Evolutionary conservation across 1,140 invertebrate genomes (phyloP).

Genomic region (Drosophila guanche): DNA sequence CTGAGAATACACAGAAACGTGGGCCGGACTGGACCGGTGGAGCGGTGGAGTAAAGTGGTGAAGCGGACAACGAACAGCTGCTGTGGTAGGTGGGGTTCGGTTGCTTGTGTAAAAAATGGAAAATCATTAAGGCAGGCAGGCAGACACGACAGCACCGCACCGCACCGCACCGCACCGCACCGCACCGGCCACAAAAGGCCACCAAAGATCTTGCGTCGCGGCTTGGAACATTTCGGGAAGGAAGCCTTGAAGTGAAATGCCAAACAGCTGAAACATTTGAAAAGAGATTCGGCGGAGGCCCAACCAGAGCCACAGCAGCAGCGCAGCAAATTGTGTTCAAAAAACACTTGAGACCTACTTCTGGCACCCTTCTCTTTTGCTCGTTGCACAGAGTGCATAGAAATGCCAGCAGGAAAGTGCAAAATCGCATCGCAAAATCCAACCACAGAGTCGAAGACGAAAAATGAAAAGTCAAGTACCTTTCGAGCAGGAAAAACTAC

Average conservation of each 20-base stretch:
- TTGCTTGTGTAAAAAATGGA: conserved; percentile 53
- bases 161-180: conserved; percentile 8
- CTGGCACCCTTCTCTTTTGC: background rate
- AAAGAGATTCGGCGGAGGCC: too few relatives aligned
- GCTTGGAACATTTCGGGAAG: background rate
- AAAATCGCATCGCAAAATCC: conserved; percentile 19
- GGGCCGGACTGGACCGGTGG: conserved; percentile 24
- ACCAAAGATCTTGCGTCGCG: conserved; percentile 1
- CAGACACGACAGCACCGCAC: conserved; percentile 7
- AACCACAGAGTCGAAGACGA: conserved; percentile 38
- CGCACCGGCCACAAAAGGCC: conserved; percentile 17
- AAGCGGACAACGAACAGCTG: conserved; percentile 31
- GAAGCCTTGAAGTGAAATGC: conserved; percentile 37
- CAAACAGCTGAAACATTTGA: conserved; percentile 9
- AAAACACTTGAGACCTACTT: conserved; percentile 28
- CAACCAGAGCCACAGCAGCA: conserved; percentile 29
- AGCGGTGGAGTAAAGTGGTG: conserved; percentile 21
- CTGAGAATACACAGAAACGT: conserved; percentile 27
- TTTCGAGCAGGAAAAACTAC: conserved; percentile 5
- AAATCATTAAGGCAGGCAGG: conserved; percentile 49
- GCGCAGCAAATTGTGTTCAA: conserved; percentile 26
- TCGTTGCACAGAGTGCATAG: conserved; percentile 16
- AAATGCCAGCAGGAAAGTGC: conserved; percentile 40
- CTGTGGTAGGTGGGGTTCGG: conserved; percentile 17
- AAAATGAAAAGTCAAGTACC: conserved; percentile 15